Base-by-base conservation (phyloP, 53 echinoderm and acorn worm species). In the Antedon mediterranea region DNA sequence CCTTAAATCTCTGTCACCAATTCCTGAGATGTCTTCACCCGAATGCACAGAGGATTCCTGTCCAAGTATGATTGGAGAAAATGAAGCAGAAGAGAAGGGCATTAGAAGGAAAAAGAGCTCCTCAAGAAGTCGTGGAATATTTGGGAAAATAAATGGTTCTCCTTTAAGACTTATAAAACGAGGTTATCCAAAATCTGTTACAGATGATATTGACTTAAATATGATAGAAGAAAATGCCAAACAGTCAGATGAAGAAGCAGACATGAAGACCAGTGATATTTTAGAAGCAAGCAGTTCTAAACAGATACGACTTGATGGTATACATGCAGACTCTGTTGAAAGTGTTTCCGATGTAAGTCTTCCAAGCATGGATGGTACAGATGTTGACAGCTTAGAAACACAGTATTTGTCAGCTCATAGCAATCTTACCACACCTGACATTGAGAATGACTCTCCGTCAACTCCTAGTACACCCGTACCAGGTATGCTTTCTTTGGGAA, bases 1-100 rank as follows among this genome's bases (percentile, higher is more conserved):
- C 23, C 57, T 57, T 8, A 57, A 57, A 26, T 57, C 57, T 3
- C 91, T 94, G 18, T 94, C 94, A 28, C 94, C 94, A 8, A 89
- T 89, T 43, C 86, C 90, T 78, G 94, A 94, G 71, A 85, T 92
- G 79, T 91, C 94, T 32, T 91, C 91, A 26, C 94, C 94, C 0
- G 91, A 94, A 75, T 79, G 88, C 70, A 85, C 83, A 0, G 89
- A 93, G 2, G 57, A 57, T 57, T 2, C 11, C 23, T 1, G 9
- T 23, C 57, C 23, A 26, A 18, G 57, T 57, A 23, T 2, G 23
- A 57, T 11, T 57, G 57, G 26, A 2, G 57, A 57, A 5, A 57
- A 23, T 23, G 57, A 23, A 2, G 57, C 9, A 23, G 57, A 57
- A 26, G 57, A 18, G 23, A 57, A 18, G 57, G 57, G 23, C 20